Evolutionary conservation across 2,797 vertebrate species (phyloP).

Genomic region (Ceyx erithaca): DNA sequence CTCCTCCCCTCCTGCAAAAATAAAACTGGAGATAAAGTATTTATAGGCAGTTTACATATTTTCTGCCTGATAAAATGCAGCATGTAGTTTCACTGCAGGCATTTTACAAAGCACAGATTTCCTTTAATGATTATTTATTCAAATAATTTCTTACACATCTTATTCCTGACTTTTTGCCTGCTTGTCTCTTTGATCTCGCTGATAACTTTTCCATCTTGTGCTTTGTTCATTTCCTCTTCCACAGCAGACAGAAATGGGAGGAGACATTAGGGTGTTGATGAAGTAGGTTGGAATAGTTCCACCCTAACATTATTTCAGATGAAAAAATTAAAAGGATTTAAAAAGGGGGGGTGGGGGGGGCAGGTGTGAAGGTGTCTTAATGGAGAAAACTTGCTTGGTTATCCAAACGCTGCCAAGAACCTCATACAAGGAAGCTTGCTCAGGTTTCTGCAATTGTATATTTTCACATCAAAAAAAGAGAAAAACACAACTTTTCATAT

Average conservation of each 20-base stretch:
- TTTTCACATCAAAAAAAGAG: neutral
- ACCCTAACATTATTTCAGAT: neutral
- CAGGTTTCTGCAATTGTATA: slow-evolving; percentile 2
- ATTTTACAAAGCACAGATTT: neutral
- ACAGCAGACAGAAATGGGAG: neutral
- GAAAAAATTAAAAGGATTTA: neutral
- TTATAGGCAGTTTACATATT: neutral
- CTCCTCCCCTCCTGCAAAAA: neutral
- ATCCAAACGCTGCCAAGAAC: neutral
- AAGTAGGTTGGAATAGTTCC: neutral
- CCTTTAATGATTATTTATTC: neutral
- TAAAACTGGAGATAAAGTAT: neutral
- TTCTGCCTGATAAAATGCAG: neutral
- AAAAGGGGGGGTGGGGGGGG: neutral
- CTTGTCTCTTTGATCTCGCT: neutral
- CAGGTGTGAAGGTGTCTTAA: neutral
- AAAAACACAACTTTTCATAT: neutral
- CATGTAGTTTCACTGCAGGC: neutral
- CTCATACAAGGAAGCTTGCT: neutral
- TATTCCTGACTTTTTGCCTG: neutral
- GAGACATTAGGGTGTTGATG: neutral
- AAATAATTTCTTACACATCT: neutral
- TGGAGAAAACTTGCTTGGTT: neutral
- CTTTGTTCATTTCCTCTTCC: neutral
- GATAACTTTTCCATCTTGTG: neutral